phyloP scores from a whole-genome alignment of 2,113 vertebrate genomes.

The Chunga burmeisteri region DNA sequence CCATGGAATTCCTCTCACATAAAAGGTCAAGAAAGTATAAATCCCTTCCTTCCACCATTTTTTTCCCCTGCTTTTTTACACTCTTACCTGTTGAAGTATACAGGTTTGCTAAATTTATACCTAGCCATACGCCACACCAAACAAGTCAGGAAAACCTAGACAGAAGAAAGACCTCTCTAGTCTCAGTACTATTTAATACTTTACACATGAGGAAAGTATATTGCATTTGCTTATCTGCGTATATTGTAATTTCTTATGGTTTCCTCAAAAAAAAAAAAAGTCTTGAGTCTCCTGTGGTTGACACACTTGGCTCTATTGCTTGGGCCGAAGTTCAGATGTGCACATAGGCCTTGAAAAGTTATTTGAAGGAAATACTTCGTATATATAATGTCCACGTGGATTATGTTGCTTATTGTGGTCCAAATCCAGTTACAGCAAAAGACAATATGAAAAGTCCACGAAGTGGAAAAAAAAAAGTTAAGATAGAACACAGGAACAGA shows the following conservation, averaged over 20 bases:
- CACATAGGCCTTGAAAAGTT: neutral
- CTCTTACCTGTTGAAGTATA: neutral
- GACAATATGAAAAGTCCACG: neutral
- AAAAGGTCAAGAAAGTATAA: neutral
- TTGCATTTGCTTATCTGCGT: neutral
- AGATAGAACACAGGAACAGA: neutral
- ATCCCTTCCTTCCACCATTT: neutral
- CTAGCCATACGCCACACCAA: neutral
- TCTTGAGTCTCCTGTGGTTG: neutral
- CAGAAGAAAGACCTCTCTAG: neutral
- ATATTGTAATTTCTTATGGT: neutral
- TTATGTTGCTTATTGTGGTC: neutral
- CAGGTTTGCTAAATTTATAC: neutral
- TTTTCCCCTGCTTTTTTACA: neutral
- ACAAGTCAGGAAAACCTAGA: neutral
- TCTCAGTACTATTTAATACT: neutral
- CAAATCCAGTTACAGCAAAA: neutral
- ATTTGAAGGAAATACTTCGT: neutral
- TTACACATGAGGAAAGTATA: neutral
- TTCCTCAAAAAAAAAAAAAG: neutral
- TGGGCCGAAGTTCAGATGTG: neutral
- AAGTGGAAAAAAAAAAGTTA: neutral
- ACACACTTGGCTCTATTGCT: neutral
- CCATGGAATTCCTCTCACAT: neutral
- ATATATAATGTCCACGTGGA: too few relatives aligned